These are phyloP conservation scores for Sebastes paucispinis DNA, from an alignment of 2,797 vertebrate genomes.

Conservation along the genomic window DNA sequence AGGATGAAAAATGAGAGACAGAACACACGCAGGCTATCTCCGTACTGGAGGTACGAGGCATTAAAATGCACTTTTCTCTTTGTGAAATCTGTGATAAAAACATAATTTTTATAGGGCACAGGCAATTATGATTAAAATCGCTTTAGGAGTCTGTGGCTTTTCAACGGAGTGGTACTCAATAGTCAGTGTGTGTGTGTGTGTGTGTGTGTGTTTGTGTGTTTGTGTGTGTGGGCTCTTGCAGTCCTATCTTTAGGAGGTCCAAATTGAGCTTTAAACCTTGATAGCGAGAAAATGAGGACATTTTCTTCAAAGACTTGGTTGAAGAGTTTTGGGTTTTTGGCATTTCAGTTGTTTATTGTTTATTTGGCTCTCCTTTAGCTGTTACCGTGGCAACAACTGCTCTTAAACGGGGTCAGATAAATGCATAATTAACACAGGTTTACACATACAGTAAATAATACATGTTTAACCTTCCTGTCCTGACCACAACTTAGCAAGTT, in stretches of 20 bases:
- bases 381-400: slow-evolving; percentile 1
- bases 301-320: not conserved
- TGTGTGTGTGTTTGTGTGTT: no score
- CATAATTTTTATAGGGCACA: slow-evolving; percentile 33
- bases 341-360: slow-evolving; percentile 16
- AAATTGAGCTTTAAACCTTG: not conserved
- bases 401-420: not conserved
- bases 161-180: slow-evolving; percentile 8
- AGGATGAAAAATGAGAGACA: slow-evolving; percentile 56
- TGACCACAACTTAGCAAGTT: not conserved
- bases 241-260: not conserved
- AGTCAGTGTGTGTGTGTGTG: not conserved
- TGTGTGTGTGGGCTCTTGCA: not conserved
- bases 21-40: slow-evolving; percentile 8
- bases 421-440: not conserved
- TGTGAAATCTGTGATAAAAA: slow-evolving; percentile 60
- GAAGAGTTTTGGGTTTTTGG: not conserved
- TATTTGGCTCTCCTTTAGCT: not conserved
- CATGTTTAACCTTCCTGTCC: not conserved
- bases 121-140: slow-evolving; percentile 54
- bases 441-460: not conserved
- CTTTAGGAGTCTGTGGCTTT: slow-evolving; percentile 34
- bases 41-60: slow-evolving; percentile 37
- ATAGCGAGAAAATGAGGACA: not conserved
- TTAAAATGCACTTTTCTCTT: slow-evolving; percentile 53